Base-by-base conservation (phyloP, 1,140 invertebrate species). In the Bombus fervidus region DNA sequence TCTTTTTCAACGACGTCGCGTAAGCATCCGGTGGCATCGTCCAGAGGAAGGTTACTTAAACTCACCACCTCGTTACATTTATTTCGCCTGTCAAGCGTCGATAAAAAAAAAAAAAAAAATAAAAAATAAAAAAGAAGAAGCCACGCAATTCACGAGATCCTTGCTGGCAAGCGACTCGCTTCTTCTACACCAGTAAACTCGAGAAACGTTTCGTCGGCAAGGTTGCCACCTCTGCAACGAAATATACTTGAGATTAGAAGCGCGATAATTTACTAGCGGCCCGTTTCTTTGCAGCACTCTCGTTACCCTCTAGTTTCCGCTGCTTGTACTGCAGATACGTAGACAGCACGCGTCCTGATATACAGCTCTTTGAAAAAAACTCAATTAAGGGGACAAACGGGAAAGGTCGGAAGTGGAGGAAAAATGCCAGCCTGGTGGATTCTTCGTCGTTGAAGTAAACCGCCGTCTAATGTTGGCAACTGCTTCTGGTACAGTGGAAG, bases 381-480 rank as follows among this genome's bases (percentile, higher is more conserved):
- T 88, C 86, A 90, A 90, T 90, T 90, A 90, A 90, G 89, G 84
- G 89, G 86, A 86, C 86, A 88, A 90, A 90, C 89, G 80, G 82
- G 59, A 74, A 85, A 86, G 81, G 81, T 90, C 83, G 81, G 53
- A 28, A 39, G 68, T 12, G 64, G 43, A 71, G 69, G 89, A 90
- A 90, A 90, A 90, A 88, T 88, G 72, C 43, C 76, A 57, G 72
- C 37, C 37, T 3, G 39, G 39, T 18, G 53, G 6, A 34, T 66
- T 34, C 31, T 66, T 66, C 66, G 34, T 22, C 59, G 73, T 64
- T 64, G 59, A 64, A 59, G 31, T 39, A 59, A 83, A 39, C 57
- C n/a, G 28, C 9, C 31, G 57, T 18, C 75, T 81, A 39, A 83
- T 72, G 89, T 86, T 88, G 22, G 10, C 68, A 72, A 72, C 69